These are phyloP conservation scores for Vulpes ferrilata DNA, from an alignment of 2,113 vertebrate species.

Conservation along the genomic window DNA sequence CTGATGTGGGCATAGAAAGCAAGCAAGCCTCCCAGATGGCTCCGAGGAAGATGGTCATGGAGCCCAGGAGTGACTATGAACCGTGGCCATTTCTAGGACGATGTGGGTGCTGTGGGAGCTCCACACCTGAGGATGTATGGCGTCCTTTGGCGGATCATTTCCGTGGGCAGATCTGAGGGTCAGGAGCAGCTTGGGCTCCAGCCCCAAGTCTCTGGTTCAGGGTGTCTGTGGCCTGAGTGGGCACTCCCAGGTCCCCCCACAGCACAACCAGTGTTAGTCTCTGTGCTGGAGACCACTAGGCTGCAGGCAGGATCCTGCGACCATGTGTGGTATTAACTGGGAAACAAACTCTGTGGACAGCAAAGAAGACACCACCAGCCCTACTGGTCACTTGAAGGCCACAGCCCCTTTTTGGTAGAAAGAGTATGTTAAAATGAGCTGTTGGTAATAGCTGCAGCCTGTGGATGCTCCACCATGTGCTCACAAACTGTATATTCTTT, in stretches of 20 bases:
- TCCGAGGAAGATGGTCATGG: background rate
- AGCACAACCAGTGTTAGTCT: background rate
- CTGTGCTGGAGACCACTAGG: background rate
- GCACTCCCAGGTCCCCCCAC: background rate
- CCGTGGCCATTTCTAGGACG: accelerated
- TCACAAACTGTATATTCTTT: background rate
- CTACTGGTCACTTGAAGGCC: background rate
- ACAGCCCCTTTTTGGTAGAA: background rate
- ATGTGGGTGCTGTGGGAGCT: background rate
- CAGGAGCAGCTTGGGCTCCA: background rate
- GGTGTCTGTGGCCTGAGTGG: background rate
- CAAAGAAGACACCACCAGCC: background rate
- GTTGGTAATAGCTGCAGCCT: accelerated
- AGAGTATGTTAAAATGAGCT: background rate
- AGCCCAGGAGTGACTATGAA: accelerated
- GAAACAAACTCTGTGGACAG: background rate
- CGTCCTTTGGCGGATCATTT: accelerated
- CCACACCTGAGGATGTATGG: no score
- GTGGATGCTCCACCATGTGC: background rate
- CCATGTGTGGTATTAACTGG: background rate
- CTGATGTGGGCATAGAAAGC: background rate
- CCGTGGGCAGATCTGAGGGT: background rate
- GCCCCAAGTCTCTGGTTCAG: background rate
- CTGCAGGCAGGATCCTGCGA: background rate
- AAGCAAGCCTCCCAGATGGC: background rate